Evolutionary conservation across 2,888 invertebrate genomes (phyloP), one percentile per base, ranked within the genome.

Genomic region (Caenorhabditis sinica): DNA sequence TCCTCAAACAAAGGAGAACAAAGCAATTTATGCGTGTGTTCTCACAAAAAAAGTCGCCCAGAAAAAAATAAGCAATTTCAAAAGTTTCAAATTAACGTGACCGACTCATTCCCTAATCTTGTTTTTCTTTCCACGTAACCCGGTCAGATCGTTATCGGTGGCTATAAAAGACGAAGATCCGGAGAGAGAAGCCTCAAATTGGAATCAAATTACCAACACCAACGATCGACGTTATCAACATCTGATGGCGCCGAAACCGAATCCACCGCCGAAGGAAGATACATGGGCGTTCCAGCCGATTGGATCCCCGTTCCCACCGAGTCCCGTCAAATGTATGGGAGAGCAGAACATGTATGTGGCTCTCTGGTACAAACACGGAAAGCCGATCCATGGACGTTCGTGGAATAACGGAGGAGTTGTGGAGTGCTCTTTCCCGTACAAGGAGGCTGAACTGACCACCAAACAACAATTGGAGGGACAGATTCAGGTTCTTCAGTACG

Each of bases 361-460:
- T 11, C 40, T 61, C 20, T 61, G 61, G 61, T 61, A 61, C 23
- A 61, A 61, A 5, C 61, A 61, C 40, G 61, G 61, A 40, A 61
- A 61, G n/a, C n/a, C n/a, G n/a, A n/a, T n/a, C n/a, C n/a, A n/a
- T n/a, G n/a, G n/a, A n/a, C n/a, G n/a, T n/a, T 61, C 61, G 13
- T 61, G 61, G 61, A 61, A 61, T 23, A 61, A 61, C 36, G 61
- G 61, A 61, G 61, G 61, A 61, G 61, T 61, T 15, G 61, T 61
- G 3, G 61, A 61, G 40, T 61, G 61, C 8, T 61, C 61, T 20
- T 61, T 61, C 23, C 61, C 61, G 61, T 61, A 61, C 36, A 61
- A 61, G 61, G 61, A 61, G 36, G 40, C 61, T 20, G 61, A 61
- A 33, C n/a, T 61, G 36, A 61, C 61, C 15, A 61, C 61, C n/a